phyloP scores from a whole-genome alignment of 2,888 invertebrate genomes.

The Agrenia bidenticulata region DNA sequence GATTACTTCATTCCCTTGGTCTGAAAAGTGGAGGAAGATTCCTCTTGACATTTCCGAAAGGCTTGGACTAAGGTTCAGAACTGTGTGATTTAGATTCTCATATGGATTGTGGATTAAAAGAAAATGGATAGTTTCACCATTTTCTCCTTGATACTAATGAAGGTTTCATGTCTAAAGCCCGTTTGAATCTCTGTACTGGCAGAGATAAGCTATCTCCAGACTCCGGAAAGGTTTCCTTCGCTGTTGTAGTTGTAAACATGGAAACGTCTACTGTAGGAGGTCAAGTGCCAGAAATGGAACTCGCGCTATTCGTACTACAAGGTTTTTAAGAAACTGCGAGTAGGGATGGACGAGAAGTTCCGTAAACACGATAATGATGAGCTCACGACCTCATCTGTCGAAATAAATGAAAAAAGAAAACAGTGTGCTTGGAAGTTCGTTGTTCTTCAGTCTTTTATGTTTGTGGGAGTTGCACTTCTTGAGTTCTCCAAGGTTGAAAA shows the following conservation, averaged over 20 bases:
- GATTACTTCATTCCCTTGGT: too few species aligned
- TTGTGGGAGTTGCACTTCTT: constrained; percentile 1
- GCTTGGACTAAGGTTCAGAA: too few species aligned
- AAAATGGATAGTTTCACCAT: not conserved
- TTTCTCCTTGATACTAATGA: constrained; percentile 25
- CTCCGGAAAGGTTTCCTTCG: not conserved
- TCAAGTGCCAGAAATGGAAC: constrained; percentile 13
- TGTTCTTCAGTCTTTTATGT: not conserved
- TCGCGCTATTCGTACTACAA: not conserved
- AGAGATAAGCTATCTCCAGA: constrained; percentile 4
- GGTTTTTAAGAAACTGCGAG: not conserved
- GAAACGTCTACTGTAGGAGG: constrained; percentile 6
- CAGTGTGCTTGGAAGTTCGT: constrained; percentile 1
- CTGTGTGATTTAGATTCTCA: too few species aligned
- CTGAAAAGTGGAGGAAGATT: too few species aligned
- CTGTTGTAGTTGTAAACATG: not conserved
- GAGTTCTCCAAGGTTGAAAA: too few species aligned
- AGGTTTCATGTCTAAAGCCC: constrained; percentile 26
- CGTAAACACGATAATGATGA: constrained; percentile 1
- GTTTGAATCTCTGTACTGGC: not conserved
- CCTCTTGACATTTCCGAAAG: too few species aligned
- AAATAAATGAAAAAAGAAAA: constrained; percentile 15
- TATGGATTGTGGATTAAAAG: too few species aligned
- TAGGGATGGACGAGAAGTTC: not conserved
- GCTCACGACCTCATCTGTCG: not conserved